Evolutionary conservation across 2,888 invertebrate species (phyloP).

Genomic region (Cantharis flavilabris): DNA sequence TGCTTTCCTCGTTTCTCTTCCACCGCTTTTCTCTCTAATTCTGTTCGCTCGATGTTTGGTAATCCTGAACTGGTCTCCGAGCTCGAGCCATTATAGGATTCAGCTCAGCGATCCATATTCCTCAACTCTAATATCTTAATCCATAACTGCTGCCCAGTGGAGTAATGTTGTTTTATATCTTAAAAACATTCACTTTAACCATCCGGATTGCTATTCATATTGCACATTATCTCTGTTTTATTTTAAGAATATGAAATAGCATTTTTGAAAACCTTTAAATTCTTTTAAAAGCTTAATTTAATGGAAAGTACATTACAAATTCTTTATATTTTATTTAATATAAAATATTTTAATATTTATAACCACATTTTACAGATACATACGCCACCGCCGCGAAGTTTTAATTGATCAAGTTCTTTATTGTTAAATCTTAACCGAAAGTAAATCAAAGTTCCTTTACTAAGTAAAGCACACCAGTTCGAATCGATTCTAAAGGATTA

Average conservation of each 20-base stretch:
- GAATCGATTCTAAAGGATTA: constrained; percentile 15
- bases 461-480: constrained; percentile 2
- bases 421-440: constrained; percentile 15
- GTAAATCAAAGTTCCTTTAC: constrained; percentile 14
- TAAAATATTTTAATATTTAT: neutral
- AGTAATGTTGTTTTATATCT: constrained; percentile 6
- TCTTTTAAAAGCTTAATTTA: constrained; percentile 6
- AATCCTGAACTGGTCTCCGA: constrained; percentile 24
- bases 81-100: constrained; percentile 37
- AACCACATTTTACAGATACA: neutral
- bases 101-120: constrained; percentile 41
- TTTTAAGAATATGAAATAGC: constrained; percentile 24
- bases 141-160: constrained; percentile 30
- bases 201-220: constrained; percentile 11
- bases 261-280: constrained; percentile 13
- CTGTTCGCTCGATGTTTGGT: constrained; percentile 19
- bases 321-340: neutral
- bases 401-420: constrained; percentile 21
- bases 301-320: neutral
- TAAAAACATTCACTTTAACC: neutral
- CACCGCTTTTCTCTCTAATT: constrained; percentile 16
- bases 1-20: constrained; percentile 12
- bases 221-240: constrained; percentile 25
- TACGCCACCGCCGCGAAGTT: constrained; percentile 5
- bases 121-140: constrained; percentile 41